Percentiles rank a stretch among this genome's conserved stretches.
Conservation (phyloP, 2,113 vertebrate genomes). For the Aspidoscelis tigris region DNA sequence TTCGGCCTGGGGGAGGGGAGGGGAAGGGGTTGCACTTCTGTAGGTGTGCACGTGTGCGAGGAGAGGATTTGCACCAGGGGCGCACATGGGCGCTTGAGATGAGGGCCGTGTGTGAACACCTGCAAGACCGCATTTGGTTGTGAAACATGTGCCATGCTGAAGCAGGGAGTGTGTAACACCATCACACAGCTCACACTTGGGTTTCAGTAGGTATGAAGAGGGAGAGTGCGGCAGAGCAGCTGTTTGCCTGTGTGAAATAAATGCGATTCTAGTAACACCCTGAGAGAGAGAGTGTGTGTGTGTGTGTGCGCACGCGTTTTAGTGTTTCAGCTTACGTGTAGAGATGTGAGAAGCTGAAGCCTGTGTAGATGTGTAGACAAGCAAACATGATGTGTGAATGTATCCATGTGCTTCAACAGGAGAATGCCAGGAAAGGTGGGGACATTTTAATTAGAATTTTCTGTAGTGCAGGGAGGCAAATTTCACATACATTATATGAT, state of each 20-base stretch:
- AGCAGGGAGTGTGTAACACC: conserved; percentile 6
- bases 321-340: neutral
- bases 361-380: neutral
- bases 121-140: neutral
- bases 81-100: neutral
- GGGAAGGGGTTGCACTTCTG: no score
- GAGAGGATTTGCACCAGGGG: neutral
- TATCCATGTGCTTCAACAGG: neutral
- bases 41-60: no score
- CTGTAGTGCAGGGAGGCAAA: neutral
- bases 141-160: neutral
- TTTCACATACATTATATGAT: neutral
- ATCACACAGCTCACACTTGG: neutral
- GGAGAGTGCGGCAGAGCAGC: neutral
- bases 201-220: neutral
- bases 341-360: neutral
- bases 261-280: conserved; percentile 24
- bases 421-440: neutral
- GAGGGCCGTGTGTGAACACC: no score
- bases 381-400: neutral
- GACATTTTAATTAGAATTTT: neutral
- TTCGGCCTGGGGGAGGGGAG: neutral
- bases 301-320: neutral
- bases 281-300: neutral
- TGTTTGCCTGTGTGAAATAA: conserved; percentile 19